Conservation (phyloP, 2,797 vertebrate genomes). For the Enteromius mattozi region DNA sequence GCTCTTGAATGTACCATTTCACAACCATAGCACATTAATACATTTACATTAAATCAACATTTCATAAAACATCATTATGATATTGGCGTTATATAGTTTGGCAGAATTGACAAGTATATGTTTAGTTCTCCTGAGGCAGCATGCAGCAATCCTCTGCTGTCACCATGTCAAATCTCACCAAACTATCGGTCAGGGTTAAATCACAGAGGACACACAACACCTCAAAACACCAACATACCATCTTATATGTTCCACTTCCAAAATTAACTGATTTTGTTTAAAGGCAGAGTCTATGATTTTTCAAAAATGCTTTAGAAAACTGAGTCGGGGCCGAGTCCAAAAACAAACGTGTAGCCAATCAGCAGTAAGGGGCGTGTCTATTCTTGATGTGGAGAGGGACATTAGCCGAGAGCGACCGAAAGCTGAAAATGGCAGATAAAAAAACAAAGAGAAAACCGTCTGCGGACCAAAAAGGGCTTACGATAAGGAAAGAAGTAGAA, state of each 20-base stretch:
- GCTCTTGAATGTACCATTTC: conserved; percentile 42
- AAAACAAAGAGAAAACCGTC: too few species aligned
- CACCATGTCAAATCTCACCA: conserved; percentile 24
- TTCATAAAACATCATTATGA: not conserved
- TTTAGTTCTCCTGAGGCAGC: conserved; percentile 3
- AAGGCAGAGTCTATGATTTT: not conserved
- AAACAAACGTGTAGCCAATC: too few species aligned
- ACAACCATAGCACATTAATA: conserved; percentile 12
- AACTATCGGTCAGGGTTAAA: not conserved
- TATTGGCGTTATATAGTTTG: not conserved
- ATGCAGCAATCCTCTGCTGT: not conserved
- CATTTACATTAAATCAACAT: not conserved
- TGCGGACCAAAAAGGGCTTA: too few species aligned
- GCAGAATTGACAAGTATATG: not conserved
- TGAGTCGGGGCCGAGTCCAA: too few species aligned
- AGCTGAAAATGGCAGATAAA: too few species aligned
- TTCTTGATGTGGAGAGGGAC: too few species aligned
- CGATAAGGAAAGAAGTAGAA: too few species aligned
- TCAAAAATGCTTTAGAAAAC: too few species aligned
- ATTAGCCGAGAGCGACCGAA: too few species aligned
- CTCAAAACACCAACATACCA: conserved; percentile 15
- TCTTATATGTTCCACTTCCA: not conserved
- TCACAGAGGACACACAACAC: conserved; percentile 9
- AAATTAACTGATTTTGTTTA: conserved; percentile 13
- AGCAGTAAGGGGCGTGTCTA: too few species aligned